These are phyloP conservation scores for Spicauda simplicius DNA, from an alignment of 2,888 invertebrate genomes.

Conservation along the genomic window DNA sequence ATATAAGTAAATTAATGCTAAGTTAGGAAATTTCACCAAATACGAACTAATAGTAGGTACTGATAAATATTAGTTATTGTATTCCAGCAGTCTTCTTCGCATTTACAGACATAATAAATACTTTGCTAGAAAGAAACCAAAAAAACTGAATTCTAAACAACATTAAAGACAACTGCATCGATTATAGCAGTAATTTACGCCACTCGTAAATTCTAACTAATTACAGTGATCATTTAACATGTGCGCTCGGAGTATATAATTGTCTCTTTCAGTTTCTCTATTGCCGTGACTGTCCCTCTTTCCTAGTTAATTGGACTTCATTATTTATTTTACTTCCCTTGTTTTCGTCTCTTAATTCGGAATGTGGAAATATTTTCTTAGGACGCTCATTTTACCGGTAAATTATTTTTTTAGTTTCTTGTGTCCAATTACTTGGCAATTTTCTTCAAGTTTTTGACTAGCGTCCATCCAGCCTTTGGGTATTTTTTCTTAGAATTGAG, in stretches of 20 bases:
- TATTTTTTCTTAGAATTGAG: too few relatives aligned
- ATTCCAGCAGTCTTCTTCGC: background rate
- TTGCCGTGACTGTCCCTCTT: conserved; percentile 49
- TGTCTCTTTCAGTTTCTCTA: conserved; percentile 39
- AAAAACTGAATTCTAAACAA: conserved; percentile 10
- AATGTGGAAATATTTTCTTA: conserved; percentile 53
- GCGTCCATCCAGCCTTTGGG: too few relatives aligned
- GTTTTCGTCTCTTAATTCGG: conserved; percentile 58
- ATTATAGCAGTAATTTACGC: conserved; percentile 30
- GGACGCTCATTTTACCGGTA: conserved; percentile 10
- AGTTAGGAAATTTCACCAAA: too few relatives aligned
- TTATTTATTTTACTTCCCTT: conserved; percentile 66
- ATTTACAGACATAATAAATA: conserved; percentile 2
- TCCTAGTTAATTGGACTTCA: conserved; percentile 66
- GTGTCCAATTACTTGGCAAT: conserved; percentile 9
- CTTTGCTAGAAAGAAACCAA: background rate
- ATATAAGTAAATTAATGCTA: too few relatives aligned
- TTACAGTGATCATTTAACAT: conserved; percentile 33
- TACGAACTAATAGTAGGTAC: too few relatives aligned
- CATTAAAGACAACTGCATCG: conserved; percentile 15
- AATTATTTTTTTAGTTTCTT: conserved; percentile 22
- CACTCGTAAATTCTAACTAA: conserved; percentile 36
- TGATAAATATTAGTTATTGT: too few relatives aligned
- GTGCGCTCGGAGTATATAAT: conserved; percentile 36
- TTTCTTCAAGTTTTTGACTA: background rate